Conservation (phyloP, 2,797 vertebrate species). For the Zenarchopterus dispar region DNA sequence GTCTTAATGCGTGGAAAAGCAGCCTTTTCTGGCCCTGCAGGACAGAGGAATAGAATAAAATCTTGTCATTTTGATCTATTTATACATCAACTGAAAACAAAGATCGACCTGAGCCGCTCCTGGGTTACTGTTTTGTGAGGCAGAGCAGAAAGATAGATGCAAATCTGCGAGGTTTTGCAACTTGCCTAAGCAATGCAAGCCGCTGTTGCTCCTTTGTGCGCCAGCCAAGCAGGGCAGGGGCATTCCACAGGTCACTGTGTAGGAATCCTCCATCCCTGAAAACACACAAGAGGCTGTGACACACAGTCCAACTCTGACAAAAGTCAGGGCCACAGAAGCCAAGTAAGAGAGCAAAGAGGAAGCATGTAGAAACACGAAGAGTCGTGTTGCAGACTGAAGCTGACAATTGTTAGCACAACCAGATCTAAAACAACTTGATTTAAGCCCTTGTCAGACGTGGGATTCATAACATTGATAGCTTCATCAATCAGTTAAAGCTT, state of each 20-base stretch:
- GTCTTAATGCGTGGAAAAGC: constrained; percentile 87
- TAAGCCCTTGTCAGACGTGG: constrained; percentile 26
- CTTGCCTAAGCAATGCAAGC: constrained; percentile 81
- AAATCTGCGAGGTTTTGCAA: constrained; percentile 61
- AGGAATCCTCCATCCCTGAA: constrained; percentile 89
- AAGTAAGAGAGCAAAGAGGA: constrained; percentile 62
- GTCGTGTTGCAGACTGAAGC: constrained; percentile 29
- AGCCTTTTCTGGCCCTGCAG: constrained; percentile 71
- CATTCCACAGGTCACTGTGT: constrained; percentile 93
- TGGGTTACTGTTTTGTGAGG: constrained; percentile 53
- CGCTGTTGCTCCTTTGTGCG: constrained; percentile 80
- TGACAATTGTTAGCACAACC: constrained; percentile 38
- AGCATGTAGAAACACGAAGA: constrained; percentile 72
- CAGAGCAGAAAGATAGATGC: constrained; percentile 57
- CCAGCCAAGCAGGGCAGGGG: constrained; percentile 84
- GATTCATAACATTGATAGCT: constrained; percentile 23
- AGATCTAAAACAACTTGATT: constrained; percentile 20
- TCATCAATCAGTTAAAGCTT: constrained; percentile 33
- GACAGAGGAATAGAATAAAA: constrained; percentile 31
- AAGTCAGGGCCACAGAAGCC: constrained; percentile 70
- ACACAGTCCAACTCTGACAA: constrained; percentile 63
- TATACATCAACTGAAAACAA: constrained; percentile 44
- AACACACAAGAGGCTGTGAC: constrained; percentile 73
- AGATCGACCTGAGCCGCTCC: constrained; percentile 19
- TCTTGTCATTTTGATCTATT: constrained; percentile 28